Evolutionary conservation across 2,797 vertebrate species (phyloP).

Genomic region (Clarias laeviceps): DNA sequence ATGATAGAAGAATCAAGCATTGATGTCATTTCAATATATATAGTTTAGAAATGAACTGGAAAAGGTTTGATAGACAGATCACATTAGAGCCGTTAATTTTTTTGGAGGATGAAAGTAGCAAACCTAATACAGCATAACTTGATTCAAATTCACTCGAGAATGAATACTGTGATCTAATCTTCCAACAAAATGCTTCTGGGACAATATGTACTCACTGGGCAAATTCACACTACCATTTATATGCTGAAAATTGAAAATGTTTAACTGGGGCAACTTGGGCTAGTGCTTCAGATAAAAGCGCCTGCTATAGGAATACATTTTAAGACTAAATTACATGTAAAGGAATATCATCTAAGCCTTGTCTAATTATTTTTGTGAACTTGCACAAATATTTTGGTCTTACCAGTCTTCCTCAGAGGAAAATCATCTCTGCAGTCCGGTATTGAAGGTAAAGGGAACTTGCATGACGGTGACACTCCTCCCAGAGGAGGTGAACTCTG

Average conservation of each 20-base stretch:
- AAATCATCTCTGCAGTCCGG: constrained; percentile 94
- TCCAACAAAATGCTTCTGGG: neutral
- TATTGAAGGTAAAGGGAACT: constrained; percentile 87
- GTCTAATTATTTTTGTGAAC: neutral
- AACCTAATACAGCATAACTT: neutral
- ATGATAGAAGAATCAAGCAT: constrained; percentile 1
- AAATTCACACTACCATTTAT: neutral
- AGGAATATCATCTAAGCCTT: neutral
- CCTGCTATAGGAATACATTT: neutral
- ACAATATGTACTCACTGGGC: neutral
- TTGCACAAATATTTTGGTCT: constrained; percentile 51
- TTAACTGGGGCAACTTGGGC: neutral
- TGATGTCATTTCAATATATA: neutral
- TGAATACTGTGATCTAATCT: neutral
- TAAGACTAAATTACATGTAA: neutral
- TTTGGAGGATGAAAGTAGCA: neutral
- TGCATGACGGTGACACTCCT: constrained; percentile 89
- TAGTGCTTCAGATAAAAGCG: neutral
- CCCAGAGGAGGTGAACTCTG: constrained; percentile 96
- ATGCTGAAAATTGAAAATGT: neutral
- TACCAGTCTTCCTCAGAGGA: constrained; percentile 97
- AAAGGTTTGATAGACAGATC: neutral
- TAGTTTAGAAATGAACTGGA: neutral
- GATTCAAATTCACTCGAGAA: neutral
- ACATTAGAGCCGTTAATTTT: neutral